These are phyloP conservation scores for Myripristis murdjan DNA, from an alignment of 2,797 vertebrate genomes.

Conservation along the genomic window DNA sequence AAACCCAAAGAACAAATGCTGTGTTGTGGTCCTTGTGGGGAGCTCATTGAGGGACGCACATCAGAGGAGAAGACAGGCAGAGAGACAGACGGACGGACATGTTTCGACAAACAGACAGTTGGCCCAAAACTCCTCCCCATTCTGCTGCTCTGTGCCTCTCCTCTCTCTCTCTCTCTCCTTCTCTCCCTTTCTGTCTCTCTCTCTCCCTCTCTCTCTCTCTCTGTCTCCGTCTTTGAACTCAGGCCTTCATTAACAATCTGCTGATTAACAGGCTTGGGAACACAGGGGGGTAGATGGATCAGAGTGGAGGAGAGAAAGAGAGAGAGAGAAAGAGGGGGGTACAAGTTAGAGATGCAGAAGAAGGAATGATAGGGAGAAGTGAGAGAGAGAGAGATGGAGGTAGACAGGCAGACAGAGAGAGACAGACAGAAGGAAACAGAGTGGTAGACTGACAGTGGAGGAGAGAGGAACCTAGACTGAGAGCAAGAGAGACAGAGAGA, in stretches of 20 bases:
- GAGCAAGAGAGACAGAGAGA: slow-evolving; percentile 22
- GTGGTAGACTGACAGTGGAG: slow-evolving; percentile 24
- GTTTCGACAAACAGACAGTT: slow-evolving; percentile 84
- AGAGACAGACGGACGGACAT: slow-evolving; percentile 81
- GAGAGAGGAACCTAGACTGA: slow-evolving; percentile 38
- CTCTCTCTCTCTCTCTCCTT: slow-evolving; percentile 60
- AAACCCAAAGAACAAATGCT: slow-evolving; percentile 78
- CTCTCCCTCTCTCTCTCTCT: slow-evolving; percentile 21
- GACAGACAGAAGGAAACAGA: slow-evolving; percentile 7
- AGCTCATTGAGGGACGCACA: slow-evolving; percentile 78
- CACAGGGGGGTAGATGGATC: slow-evolving; percentile 71
- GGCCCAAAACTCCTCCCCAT: slow-evolving; percentile 79
- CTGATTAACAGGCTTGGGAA: slow-evolving; percentile 83
- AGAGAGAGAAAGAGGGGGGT: slow-evolving; percentile 41
- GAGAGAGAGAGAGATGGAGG: slow-evolving; percentile 9
- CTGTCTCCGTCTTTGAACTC: slow-evolving; percentile 79
- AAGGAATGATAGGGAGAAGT: slow-evolving; percentile 5
- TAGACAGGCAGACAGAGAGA: slow-evolving; percentile 16
- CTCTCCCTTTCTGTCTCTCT: slow-evolving; percentile 42
- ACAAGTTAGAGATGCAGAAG: too few species aligned
- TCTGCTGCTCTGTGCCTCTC: too few species aligned
- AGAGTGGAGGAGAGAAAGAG: slow-evolving; percentile 58
- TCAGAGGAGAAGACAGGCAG: slow-evolving; percentile 78
- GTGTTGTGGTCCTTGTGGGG: slow-evolving; percentile 75
- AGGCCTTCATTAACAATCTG: slow-evolving; percentile 85